Base-by-base conservation (phyloP, 2,888 invertebrate genomes). In the Leptogaster cylindrica region DNA sequence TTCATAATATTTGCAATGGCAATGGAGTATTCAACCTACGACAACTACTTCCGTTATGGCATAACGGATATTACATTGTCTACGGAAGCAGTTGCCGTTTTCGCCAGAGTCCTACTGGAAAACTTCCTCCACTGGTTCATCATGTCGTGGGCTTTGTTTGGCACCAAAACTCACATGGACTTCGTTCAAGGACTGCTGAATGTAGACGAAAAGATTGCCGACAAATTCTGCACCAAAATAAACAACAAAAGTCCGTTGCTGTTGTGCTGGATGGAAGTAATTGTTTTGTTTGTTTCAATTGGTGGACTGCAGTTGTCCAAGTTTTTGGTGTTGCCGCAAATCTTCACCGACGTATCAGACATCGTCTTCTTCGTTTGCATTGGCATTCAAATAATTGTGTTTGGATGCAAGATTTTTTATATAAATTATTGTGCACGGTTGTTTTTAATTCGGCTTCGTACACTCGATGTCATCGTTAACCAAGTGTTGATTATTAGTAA, bases 41-140 rank as follows among this genome's bases (percentile, higher is more conserved):
- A 68, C 31, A 51, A 65, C 20, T 68, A 68, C 39, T 31, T 68
- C 5, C 65, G 68, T 20, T 61, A 50, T 14, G 65, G 68, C 28
- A 33, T 68, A n/a, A 50, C 27, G 25, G 68, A 65, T 25, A 44
- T 68, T 6, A 51, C 61, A 2, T 16, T 14, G 28, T 68, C 68
- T 0, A 66, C 68, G 2, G 61, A 61, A 28, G 61, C 58, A 2
- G 65, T 65, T 4, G 65, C 66, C 2, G 44, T 58, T 7, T 68
- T 68, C 25, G 55, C 58, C 25, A 28, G 68, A 41, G 68, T 68
- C 3, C 31, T 65, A 10, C 39, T 68, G 7, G 68, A 68, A 61
- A 68, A 65, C 33, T 23, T 58, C 8, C 18, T 58, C 1, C 58
- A 58, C 7, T 58, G 36, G 12, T 58, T 39, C 10, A 58, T 58